Percentiles rank a stretch among this genome's conserved stretches.
Evolutionary conservation across 23 tunicate species (phyloP).

Genomic region (Halocynthia roretzi): DNA sequence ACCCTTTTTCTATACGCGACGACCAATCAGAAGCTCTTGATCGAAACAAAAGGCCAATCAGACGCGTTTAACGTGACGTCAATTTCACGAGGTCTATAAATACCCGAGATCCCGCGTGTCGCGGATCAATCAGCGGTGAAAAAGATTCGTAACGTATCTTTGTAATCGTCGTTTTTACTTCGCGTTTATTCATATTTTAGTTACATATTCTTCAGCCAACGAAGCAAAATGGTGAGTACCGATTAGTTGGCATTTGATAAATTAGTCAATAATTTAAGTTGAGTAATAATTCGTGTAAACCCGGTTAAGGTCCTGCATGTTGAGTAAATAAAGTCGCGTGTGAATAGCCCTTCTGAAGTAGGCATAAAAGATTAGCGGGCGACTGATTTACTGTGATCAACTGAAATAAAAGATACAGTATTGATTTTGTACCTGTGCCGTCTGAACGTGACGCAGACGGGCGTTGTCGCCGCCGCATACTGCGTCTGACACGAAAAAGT

Average conservation of each 20-base stretch:
- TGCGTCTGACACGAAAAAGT: too few species aligned
- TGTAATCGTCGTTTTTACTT: constrained; percentile 4
- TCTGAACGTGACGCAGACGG: too few species aligned
- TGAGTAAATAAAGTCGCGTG: too few species aligned
- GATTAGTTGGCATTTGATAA: neutral
- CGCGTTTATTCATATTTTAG: neutral
- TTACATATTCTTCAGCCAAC: neutral
- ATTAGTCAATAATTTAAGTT: too few species aligned
- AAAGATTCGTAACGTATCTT: constrained; percentile 30
- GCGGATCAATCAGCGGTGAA: constrained; percentile 10
- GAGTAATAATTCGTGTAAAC: too few species aligned
- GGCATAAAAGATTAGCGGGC: too few species aligned
- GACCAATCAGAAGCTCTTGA: neutral
- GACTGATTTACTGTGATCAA: too few species aligned
- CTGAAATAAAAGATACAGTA: too few species aligned
- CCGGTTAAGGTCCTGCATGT: too few species aligned
- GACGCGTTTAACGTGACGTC: constrained; percentile 17
- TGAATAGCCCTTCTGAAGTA: too few species aligned
- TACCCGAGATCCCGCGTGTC: constrained; percentile 3
- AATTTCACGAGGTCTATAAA: neutral
- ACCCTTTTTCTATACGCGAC: neutral
- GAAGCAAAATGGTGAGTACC: constrained; percentile 16
- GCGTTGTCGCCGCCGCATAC: too few species aligned
- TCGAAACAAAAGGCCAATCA: constrained; percentile 13
- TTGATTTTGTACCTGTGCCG: too few species aligned